Base-by-base conservation (phyloP, 1,140 invertebrate species). In the Druon quercuslanigerum region DNA sequence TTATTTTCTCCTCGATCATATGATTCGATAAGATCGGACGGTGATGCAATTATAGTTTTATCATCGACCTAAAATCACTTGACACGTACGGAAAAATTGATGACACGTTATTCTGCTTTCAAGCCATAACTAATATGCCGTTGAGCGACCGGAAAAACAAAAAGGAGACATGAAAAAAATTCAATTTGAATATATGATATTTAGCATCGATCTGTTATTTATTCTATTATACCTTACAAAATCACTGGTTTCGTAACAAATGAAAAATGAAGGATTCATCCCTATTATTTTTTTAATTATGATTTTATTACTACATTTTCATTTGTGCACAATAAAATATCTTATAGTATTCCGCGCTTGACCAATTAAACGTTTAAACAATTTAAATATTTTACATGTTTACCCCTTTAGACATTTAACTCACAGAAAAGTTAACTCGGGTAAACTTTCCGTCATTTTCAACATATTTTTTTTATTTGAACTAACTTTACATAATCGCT, bases 61-160 rank as follows among this genome's bases (percentile, higher is more conserved):
- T 66, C 40, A 66, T 66, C 25, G 8, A n/a, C 25, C 33, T 46
- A 40, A 66, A 66, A 66, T 40, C 60, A 66, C 60, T 40, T 66
- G 60, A 66, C 60, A 33, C 14, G 60, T n/a, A 16, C 60, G 25
- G 60, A 66, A 66, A 66, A 66, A 66, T 66, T 66, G 60, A 66
- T 66, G 60, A 66, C 25, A 33, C 60, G 60, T 40, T 66, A 66
- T 40, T 46, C 60, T 66, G 33, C 33, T 40, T 66, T n/a, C 40
- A 40, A 66, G 60, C 46, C 60, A 66, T 66, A 66, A 66, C 60
- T 66, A 66, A 66, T 33, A n/a, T 66, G 8, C 16, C 60, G 60
- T n/a, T 66, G 60, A 66, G 60, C n/a, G 25, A 25, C 9, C 12
- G 13, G 17, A 60, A 13, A 66, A 33, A 46, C 12, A 66, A 33